A percentile compares a stretch with the other conserved stretches of the same genome.
phyloP scores from a whole-genome alignment of 1,140 invertebrate genomes.

The Hydropsyche tenuis region DNA sequence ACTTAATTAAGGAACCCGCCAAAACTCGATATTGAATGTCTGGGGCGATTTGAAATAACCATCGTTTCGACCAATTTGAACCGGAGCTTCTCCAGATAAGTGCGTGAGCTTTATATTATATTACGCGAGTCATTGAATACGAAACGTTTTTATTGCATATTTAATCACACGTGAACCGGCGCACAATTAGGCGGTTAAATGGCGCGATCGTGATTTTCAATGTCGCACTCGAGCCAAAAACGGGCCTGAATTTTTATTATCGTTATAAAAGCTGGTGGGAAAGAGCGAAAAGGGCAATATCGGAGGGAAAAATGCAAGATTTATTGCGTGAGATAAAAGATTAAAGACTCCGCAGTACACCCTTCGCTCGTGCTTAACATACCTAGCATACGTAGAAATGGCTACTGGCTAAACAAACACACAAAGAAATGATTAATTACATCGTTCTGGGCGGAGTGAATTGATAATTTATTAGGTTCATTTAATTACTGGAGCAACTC shows the following conservation, averaged over 20 bases:
- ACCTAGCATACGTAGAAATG: no score
- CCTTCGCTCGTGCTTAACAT: no score
- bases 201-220: conserved; percentile 11
- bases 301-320: conserved; percentile 29
- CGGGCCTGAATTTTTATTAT: conserved; percentile 13
- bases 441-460: neutral
- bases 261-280: neutral
- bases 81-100: no score
- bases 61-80: no score
- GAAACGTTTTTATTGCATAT: neutral
- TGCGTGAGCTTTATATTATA: neutral
- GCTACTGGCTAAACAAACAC: neutral
- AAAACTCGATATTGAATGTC: no score
- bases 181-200: conserved; percentile 26
- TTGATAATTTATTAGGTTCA: conserved; percentile 11
- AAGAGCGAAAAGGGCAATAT: conserved; percentile 15
- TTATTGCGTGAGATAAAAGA: conserved; percentile 37
- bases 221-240: neutral
- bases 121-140: neutral
- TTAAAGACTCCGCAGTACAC: conserved; percentile 5
- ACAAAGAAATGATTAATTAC: conserved; percentile 34
- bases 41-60: no score
- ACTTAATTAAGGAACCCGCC: no score
- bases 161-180: conserved; percentile 12
- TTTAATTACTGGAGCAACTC: neutral